Evolutionary conservation across 1,140 invertebrate genomes (phyloP).

Genomic region (Pantala flavescens): DNA sequence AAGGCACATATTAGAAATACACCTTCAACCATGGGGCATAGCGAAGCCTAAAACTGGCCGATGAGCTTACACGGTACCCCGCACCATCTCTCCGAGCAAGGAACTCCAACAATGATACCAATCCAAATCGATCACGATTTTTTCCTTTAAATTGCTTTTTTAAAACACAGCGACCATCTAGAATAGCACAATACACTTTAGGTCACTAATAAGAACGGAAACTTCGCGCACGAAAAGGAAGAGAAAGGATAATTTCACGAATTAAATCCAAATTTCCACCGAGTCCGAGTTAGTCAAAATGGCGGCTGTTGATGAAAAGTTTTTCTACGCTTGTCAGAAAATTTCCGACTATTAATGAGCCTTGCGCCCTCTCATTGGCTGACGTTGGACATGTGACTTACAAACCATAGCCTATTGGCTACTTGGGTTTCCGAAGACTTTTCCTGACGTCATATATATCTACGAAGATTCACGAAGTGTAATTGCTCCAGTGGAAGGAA

Average conservation of each 20-base stretch:
- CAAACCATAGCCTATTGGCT: conserved; percentile 24
- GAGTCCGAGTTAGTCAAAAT: conserved; percentile 69
- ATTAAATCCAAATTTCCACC: conserved; percentile 56
- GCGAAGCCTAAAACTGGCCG: conserved; percentile 45
- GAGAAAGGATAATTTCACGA: conserved; percentile 48
- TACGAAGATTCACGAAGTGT: conserved; percentile 27
- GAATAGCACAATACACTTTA: conserved; percentile 28
- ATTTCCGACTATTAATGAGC: conserved; percentile 58
- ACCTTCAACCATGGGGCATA: conserved; percentile 55
- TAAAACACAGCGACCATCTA: conserved; percentile 31
- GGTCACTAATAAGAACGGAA: conserved; percentile 30
- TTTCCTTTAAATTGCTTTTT: conserved; percentile 30
- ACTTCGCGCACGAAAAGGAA: conserved; percentile 38
- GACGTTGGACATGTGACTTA: conserved; percentile 41
- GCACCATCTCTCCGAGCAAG: conserved; percentile 51
- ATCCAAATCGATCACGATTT: conserved; percentile 28
- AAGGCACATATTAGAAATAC: conserved; percentile 56
- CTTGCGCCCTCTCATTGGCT: conserved; percentile 40
- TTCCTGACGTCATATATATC: conserved; percentile 25
- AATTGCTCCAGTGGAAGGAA: conserved; percentile 25
- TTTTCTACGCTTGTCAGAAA: conserved; percentile 85
- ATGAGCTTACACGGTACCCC: conserved; percentile 45
- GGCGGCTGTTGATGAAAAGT: conserved; percentile 86
- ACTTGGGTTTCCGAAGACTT: conserved; percentile 21
- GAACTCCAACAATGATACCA: conserved; percentile 32